Conservation (phyloP, 2,888 invertebrate genomes). For the Argyresthia goedartella region DNA sequence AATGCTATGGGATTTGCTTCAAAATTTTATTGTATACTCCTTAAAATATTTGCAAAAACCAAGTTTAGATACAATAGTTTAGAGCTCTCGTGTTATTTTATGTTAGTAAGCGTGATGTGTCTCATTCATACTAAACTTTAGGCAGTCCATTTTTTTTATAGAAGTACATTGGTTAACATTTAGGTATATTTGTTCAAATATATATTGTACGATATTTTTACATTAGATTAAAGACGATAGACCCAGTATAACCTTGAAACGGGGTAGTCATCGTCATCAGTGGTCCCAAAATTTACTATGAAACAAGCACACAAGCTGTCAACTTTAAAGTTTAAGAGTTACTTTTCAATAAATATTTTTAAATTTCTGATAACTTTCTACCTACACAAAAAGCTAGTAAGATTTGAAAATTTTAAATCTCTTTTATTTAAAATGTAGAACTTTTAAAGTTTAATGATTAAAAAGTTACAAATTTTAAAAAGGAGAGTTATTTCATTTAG, state of each 20-base stretch:
- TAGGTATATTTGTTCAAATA: background rate
- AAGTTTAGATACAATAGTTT: conserved; percentile 26
- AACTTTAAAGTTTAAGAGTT: background rate
- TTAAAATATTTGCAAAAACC: conserved; percentile 57
- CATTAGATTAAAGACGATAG: conserved; percentile 14
- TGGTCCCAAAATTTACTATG: conserved; percentile 69
- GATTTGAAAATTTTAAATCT: conserved; percentile 25
- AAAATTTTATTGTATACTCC: conserved; percentile 44
- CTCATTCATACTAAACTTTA: conserved; percentile 58
- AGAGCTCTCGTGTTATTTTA: conserved; percentile 26
- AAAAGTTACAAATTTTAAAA: conserved; percentile 23
- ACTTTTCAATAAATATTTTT: background rate
- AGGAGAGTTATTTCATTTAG: conserved; percentile 26
- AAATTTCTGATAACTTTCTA: conserved; percentile 32
- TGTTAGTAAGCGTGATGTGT: conserved; percentile 38
- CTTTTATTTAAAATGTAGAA: conserved; percentile 14
- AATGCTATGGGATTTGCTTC: conserved; percentile 61
- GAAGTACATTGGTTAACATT: background rate
- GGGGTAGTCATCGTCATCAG: conserved; percentile 31
- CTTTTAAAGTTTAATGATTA: conserved; percentile 28
- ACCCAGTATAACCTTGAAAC: conserved; percentile 29
- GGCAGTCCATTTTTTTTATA: conserved; percentile 21
- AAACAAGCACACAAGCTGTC: conserved; percentile 53
- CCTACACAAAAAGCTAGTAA: conserved; percentile 49
- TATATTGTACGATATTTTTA: background rate